Evolutionary conservation across 2,888 invertebrate genomes (phyloP), one percentile per base, ranked within the genome.

Genomic region (Drosophila imparisetae): DNA sequence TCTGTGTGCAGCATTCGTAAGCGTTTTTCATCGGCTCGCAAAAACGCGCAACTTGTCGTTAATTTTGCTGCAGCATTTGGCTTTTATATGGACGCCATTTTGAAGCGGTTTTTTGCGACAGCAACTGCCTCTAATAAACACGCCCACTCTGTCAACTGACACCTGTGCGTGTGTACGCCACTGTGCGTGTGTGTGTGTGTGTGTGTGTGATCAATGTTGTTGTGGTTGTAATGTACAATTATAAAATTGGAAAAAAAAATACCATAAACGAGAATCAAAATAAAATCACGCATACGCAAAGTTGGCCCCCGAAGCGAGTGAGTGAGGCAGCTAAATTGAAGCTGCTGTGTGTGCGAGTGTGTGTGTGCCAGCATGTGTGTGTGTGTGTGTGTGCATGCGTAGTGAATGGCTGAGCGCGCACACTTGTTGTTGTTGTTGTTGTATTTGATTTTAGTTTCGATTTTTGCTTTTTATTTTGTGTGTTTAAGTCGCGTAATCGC

Each of bases 241-340:
- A 90, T 86, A 71, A 80, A 76, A 69, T 65, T 66, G 72, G 40
- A 67, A 60, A 50, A 69, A 67, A 70, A 27, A 29, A 29, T n/a
- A 30, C 32, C 24, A 24, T 15, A 45, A 45, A 45, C 45, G 45
- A 45, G 45, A 45, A 45, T 45, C 45, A 40, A 53, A 58, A 59
- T 71, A 52, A 78, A 64, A 81, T 77, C 83, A 86, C 83, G 89
- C 89, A 86, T 86, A 85, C 86, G 86, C 86, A 75, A 80, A 78
- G 89, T 83, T 81, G 78, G 71, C 68, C 75, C 34, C 60, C 65
- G 62, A 69, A 74, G 75, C 72, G 83, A 72, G 75, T 58, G 78
- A 72, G 74, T 38, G 63, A 70, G 71, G 27, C 62, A 71, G 70
- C 75, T 48, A 59, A 61, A 81, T 68, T 60, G 64, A 57, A 71